Percentiles rank a stretch among this genome's conserved stretches.
These are phyloP conservation scores for Morus bassanus DNA, from an alignment of 2,797 vertebrate genomes.

Conservation along the genomic window DNA sequence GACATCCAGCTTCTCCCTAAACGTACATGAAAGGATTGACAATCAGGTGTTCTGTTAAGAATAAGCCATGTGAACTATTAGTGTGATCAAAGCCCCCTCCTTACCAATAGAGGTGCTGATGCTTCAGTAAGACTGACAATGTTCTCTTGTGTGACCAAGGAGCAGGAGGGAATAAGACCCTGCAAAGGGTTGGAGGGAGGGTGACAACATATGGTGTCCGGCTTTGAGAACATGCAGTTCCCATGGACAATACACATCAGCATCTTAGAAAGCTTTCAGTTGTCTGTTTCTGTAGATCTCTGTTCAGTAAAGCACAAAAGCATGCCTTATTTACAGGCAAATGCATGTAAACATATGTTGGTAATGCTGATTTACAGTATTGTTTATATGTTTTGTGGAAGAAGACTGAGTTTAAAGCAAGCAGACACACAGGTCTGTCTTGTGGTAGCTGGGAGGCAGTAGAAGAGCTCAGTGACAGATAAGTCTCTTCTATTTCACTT, in stretches of 20 bases:
- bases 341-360: neutral
- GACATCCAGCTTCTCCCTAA: neutral
- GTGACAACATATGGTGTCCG: neutral
- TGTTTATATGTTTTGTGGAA: neutral
- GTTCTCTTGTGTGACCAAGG: neutral
- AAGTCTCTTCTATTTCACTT: neutral
- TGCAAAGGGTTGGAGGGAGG: neutral
- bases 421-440: neutral
- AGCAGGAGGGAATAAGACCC: neutral
- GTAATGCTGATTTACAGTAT: neutral
- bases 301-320: neutral
- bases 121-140: neutral
- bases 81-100: neutral
- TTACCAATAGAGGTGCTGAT: neutral
- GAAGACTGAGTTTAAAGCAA: neutral
- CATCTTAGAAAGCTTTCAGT: neutral
- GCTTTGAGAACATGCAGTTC: neutral
- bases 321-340: neutral
- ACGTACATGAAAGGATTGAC: rapidly evolving
- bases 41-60: neutral
- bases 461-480: neutral
- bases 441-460: neutral
- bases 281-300: neutral
- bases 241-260: no score
- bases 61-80: neutral